Conservation (phyloP, 2,888 invertebrate genomes). For the Sinotaia quadrata region DNA sequence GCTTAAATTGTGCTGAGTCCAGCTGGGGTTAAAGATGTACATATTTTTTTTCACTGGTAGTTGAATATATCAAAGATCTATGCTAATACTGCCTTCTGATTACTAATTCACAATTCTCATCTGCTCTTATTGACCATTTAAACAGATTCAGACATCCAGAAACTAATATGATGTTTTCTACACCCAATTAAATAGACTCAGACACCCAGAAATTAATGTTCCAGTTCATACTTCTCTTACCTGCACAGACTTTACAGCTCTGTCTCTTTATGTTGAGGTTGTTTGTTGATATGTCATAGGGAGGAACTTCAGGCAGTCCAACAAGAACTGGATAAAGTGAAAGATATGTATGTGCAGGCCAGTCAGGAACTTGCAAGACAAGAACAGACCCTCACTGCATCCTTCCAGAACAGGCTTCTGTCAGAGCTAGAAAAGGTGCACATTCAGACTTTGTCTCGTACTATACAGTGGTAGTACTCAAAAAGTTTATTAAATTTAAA, state of each 20-base stretch:
- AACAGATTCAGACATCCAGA: too few species aligned
- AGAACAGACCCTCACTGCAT: slow-evolving; percentile 37
- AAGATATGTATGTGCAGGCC: slow-evolving; percentile 63
- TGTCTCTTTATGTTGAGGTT: background rate
- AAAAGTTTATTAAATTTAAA: background rate
- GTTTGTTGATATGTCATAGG: slow-evolving; percentile 36
- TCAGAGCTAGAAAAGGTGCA: slow-evolving; percentile 41
- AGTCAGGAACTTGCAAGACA: slow-evolving; percentile 54
- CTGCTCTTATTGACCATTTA: too few species aligned
- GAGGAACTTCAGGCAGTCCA: slow-evolving; percentile 50
- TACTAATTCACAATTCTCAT: too few species aligned
- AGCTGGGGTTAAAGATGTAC: too few species aligned
- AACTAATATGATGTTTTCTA: too few species aligned
- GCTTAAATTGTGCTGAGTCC: too few species aligned
- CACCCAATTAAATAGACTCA: too few species aligned
- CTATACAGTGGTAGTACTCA: background rate
- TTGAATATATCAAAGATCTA: too few species aligned
- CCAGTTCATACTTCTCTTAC: background rate
- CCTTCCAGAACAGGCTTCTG: slow-evolving; percentile 17
- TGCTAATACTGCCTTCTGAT: too few species aligned
- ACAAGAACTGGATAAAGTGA: slow-evolving; percentile 62
- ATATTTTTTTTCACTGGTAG: too few species aligned
- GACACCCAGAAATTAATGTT: too few species aligned
- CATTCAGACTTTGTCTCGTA: too few species aligned
- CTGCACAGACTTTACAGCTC: background rate